Base-by-base conservation (phyloP, 1,140 invertebrate species). In the Hypothenemus hampei region DNA sequence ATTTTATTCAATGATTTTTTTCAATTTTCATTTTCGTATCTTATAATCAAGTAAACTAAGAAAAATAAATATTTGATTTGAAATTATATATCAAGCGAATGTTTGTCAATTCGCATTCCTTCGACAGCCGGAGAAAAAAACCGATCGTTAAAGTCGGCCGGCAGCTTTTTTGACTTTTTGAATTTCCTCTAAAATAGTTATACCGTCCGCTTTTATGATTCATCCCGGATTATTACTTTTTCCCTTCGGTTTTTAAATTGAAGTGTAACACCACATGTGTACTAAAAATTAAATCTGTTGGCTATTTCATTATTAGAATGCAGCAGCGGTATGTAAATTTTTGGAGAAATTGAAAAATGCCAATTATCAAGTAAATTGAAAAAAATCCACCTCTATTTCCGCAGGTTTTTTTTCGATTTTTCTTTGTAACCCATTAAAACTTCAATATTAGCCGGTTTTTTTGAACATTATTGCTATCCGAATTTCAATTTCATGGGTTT, bases 11-110 rank as follows among this genome's bases (percentile, higher is more conserved):
- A n/a, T n/a, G n/a, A n/a, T n/a, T n/a, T n/a, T n/a, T n/a, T n/a
- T n/a, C n/a, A n/a, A n/a, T n/a, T n/a, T 37, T 49, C 31, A 8
- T 23, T 54, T 52, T 48, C 62, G 58, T 65, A 61, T 67, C 60
- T 59, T 54, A 47, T 67, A 67, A 66, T 67, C 61, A 64, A 62
- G 64, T 66, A 10, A 68, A 66, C 66, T 68, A 66, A 62, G 64
- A 68, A 62, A 66, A 64, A 65, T 62, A 65, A 68, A 68, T 68
- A 66, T 68, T 68, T 66, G 61, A 41, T 49, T 60, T 64, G 58
- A 66, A 68, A 68, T 68, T 68, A 66, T 66, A 64, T 66, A 66
- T 65, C 19, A n/a, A 20, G 45, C 21, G 7, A 26, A 35, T 56
- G 20, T 61, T 48, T 53, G 57, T 47, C 22, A 23, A 40, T 52